phyloP scores from a whole-genome alignment of 2,113 vertebrate genomes.

The Ammodramus savannarum region DNA sequence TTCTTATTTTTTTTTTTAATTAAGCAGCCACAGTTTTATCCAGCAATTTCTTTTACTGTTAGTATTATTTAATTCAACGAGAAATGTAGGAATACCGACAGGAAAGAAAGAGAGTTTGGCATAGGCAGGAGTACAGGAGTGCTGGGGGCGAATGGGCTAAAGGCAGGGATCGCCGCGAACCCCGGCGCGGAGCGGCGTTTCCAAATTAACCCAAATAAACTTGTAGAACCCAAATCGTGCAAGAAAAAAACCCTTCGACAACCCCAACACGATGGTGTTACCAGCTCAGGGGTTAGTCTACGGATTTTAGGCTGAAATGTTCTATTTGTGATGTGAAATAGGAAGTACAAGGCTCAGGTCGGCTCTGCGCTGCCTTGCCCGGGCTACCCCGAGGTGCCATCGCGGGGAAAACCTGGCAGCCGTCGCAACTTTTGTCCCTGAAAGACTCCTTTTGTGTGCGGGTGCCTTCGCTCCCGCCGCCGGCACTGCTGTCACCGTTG shows the following conservation, averaged over 20 bases:
- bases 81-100: not conserved
- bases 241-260: not conserved
- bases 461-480: not conserved
- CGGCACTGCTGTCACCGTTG: not conserved
- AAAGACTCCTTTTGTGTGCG: constrained; percentile 26
- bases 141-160: not conserved
- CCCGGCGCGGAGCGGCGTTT: not conserved
- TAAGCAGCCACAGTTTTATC: not conserved
- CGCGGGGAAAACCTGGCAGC: not conserved
- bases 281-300: not conserved
- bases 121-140: not conserved
- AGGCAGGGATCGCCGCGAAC: not conserved
- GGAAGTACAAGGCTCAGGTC: not conserved
- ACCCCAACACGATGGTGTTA: rapidly evolving
- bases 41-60: not conserved
- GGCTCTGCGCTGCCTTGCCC: not conserved
- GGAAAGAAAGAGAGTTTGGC: not conserved
- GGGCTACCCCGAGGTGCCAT: not conserved
- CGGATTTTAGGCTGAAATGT: not conserved
- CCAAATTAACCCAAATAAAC: not conserved
- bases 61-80: not conserved
- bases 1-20: constrained; percentile 3
- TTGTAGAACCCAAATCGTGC: not conserved
- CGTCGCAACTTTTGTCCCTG: not conserved
- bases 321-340: not conserved